Evolutionary conservation across 1,140 invertebrate genomes (phyloP), one percentile per base, ranked within the genome.

Genomic region (Mizuhopecten yessoensis): DNA sequence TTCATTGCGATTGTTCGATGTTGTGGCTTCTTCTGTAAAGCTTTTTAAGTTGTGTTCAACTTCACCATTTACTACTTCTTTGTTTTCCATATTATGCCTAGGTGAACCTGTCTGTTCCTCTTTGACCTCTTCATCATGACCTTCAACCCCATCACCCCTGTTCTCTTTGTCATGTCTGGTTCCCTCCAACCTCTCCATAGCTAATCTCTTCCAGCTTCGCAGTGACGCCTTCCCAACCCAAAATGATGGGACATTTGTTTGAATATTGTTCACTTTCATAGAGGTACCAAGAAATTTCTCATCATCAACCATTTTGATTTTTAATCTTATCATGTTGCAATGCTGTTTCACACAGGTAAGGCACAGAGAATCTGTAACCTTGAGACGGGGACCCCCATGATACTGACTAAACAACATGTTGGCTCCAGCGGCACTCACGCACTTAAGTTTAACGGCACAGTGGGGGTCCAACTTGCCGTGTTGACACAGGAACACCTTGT

Each of bases 271-370:
- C 9, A 87, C 45, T 92, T 96, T 96, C 86, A 95, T 91, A 15
- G 94, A 89, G 34, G 93, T 89, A 33, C 89, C 94, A 36, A 97
- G 95, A 5, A 94, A 90, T 90, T 97, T 96, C 29, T 94, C 94
- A 93, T 97, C 96, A 86, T 96, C 95, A 7, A 94, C 91, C 90
- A 96, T 95, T 34, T 94, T 93, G 11, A 91, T 89, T 90, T 95
- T 96, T 34, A 94, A 91, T 87, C 95, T 91, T n/a, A 96, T 95
- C 33, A 95, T 90, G 90, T 96, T 96, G 93, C 97, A 97, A 34
- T 96, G 95, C 39, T 96, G 94, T 88, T 96, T 95, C 0, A 97
- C 97, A 94, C 97, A 97, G n/a, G 92, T 95, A 90, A 90, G 95
- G 91, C 95, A 96, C 13, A 95, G 57, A 11, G 91, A 90, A 33